A percentile compares a stretch with the other conserved stretches of the same genome.
Conservation (phyloP, 2,797 vertebrate genomes). For the Takifugu rubripes region DNA sequence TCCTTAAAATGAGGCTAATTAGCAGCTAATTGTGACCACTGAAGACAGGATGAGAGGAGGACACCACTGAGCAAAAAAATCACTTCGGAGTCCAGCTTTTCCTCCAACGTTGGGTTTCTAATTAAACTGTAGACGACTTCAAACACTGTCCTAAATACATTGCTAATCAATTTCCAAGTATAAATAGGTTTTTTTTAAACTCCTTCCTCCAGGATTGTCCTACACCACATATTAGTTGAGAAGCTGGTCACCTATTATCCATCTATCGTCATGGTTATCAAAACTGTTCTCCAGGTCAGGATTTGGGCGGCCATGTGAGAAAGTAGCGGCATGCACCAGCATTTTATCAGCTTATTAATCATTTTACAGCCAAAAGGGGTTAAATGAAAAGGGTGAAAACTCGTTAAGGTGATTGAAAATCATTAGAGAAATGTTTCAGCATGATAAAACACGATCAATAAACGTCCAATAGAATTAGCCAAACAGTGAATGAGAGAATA, state of each 20-base stretch:
- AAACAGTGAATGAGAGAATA: constrained; percentile 26
- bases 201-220: too few species aligned
- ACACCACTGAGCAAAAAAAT: constrained; percentile 4
- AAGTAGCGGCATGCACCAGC: constrained; percentile 52
- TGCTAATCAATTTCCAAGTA: constrained; percentile 12
- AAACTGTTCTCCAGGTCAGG: constrained; percentile 65
- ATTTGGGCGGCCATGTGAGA: constrained; percentile 75
- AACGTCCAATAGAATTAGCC: constrained; percentile 7
- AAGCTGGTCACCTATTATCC: too few species aligned
- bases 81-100: neutral
- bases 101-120: neutral
- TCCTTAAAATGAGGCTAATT: constrained; percentile 74
- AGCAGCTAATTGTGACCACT: constrained; percentile 67
- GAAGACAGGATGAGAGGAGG: constrained; percentile 30
- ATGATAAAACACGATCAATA: constrained; percentile 13
- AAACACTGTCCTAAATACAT: neutral
- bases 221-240: too few species aligned
- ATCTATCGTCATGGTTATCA: constrained; percentile 12
- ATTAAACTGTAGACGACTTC: too few species aligned
- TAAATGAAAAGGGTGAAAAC: constrained; percentile 34
- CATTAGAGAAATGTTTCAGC: constrained; percentile 24
- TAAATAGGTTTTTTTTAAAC: too few species aligned
- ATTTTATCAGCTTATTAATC: constrained; percentile 4
- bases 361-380: constrained; percentile 30
- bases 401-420: constrained; percentile 35